phyloP scores from a whole-genome alignment of 2,888 invertebrate genomes.

The Leptothorax acervorum region DNA sequence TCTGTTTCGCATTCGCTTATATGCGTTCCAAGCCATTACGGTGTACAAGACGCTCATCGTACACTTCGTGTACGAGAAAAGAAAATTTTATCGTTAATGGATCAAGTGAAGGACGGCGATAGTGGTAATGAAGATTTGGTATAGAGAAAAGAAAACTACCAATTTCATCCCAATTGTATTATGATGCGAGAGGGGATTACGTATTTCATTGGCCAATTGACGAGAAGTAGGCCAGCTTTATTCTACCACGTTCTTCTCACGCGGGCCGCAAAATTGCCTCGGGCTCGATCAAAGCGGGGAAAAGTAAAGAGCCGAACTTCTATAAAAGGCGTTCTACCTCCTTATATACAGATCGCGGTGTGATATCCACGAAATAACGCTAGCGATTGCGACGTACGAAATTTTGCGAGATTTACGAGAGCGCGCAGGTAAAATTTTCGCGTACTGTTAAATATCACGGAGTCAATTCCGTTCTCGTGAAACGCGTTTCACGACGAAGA shows the following conservation, averaged over 20 bases:
- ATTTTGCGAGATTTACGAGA: not conserved
- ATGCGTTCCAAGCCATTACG: not conserved
- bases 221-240: constrained; percentile 24
- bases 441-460: not conserved
- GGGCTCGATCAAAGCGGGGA: constrained; percentile 38
- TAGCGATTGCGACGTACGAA: not conserved
- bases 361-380: constrained; percentile 21
- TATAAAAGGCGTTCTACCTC: constrained; percentile 16
- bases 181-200: not conserved
- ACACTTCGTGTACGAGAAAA: not conserved
- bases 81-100: constrained; percentile 37
- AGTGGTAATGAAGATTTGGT: not conserved
- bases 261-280: constrained; percentile 23
- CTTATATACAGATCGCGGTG: not conserved
- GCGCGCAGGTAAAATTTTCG: not conserved
- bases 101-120: constrained; percentile 3
- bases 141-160: constrained; percentile 11
- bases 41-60: not conserved
- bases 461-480: not conserved
- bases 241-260: not conserved
- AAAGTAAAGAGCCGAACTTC: constrained; percentile 7
- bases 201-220: constrained; percentile 36
- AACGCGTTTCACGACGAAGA: not conserved
- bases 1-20: constrained; percentile 17
- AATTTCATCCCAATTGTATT: constrained; percentile 32